These are phyloP conservation scores for Burhinus oedicnemus DNA, from an alignment of 2,113 vertebrate genomes.

Conservation along the genomic window DNA sequence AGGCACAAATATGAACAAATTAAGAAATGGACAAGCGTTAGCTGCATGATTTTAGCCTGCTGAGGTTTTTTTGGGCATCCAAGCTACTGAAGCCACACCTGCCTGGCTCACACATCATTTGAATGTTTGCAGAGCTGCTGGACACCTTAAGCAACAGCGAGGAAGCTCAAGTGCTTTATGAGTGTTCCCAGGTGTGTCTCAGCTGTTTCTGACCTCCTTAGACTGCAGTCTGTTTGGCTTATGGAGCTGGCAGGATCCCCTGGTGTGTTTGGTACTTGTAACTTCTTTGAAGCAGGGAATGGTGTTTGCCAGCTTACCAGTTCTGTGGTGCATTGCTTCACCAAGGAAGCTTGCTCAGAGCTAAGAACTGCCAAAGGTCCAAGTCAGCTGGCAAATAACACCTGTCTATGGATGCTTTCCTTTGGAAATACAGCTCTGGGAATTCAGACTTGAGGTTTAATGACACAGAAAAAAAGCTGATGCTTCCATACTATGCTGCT, in stretches of 20 bases:
- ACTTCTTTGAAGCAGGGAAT: neutral
- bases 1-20: neutral
- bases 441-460: neutral
- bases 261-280: neutral
- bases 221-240: neutral
- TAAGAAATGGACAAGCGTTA: accelerated
- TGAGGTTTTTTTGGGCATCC: neutral
- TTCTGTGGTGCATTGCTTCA: accelerated
- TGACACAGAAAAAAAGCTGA: neutral
- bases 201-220: constrained; percentile 6
- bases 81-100: neutral
- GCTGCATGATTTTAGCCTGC: neutral
- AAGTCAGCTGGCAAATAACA: neutral
- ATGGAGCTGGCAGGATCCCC: neutral
- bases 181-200: constrained; percentile 7
- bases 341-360: neutral
- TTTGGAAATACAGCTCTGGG: neutral
- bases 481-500: neutral
- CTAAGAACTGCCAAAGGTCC: neutral
- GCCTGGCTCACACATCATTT: neutral
- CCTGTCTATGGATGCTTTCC: neutral
- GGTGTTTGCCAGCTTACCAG: neutral
- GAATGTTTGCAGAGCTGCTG: neutral
- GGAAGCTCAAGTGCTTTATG: neutral
- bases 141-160: constrained; percentile 20